Evolutionary conservation across 2,113 vertebrate genomes (phyloP).

Genomic region (Lethenteron reissneri): DNA sequence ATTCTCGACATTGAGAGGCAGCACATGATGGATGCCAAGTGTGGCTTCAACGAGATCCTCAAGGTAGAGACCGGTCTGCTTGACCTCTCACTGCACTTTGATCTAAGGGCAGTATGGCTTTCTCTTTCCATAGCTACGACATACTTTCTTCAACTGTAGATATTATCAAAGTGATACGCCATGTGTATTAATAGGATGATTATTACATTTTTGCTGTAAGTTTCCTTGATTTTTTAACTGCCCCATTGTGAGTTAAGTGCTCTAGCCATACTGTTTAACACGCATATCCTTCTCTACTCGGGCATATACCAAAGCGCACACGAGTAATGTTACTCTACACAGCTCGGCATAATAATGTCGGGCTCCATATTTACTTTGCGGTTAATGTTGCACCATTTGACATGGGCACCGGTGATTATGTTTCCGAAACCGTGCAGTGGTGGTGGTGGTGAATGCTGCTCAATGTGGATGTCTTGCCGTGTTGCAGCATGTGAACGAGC

Average conservation of each 20-base stretch:
- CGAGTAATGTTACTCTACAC: background rate
- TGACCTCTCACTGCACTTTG: background rate
- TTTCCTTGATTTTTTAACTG: fast-evolving
- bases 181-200: background rate
- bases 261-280: too few species aligned
- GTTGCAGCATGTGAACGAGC: conserved; percentile 61
- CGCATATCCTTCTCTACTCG: background rate
- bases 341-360: background rate
- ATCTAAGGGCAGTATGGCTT: background rate
- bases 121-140: background rate
- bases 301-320: background rate
- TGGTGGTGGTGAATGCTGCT: conserved; percentile 6
- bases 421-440: conserved; percentile 2
- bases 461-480: conserved; percentile 12
- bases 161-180: conserved; percentile 11
- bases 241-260: background rate
- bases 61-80: conserved; percentile 26
- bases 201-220: background rate
- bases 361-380: background rate
- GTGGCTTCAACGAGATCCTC: conserved; percentile 71
- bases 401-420: background rate
- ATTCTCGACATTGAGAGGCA: conserved; percentile 53
- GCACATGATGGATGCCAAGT: conserved; percentile 50
- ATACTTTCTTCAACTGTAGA: background rate
- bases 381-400: conserved; percentile 9